Base-by-base conservation (phyloP, 2,797 vertebrate genomes). In the Enteromius afrohamiltoni region DNA sequence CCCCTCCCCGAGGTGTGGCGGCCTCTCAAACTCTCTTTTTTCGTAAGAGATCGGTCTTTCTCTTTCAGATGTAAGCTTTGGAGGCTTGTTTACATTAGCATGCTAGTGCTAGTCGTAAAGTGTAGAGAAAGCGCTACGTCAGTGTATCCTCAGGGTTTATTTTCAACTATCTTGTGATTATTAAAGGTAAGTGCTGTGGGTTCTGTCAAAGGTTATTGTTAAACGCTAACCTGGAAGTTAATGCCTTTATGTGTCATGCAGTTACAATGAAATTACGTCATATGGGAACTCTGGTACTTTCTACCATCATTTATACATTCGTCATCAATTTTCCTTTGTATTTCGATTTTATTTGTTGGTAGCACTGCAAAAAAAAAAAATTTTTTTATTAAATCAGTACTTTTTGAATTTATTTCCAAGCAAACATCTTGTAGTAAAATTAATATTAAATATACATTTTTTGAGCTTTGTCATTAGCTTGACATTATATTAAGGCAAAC, bases 1-100 rank as follows among this genome's bases (percentile, higher is more conserved):
- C 58, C 53, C 67, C 53, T 86, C 78, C 34, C 51, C 65, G 42
- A 58, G 86, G 86, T 37, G 68, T 85, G 45, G 74, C 26, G 40
- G 14, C 31, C 58, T 79, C 58, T 80, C 45, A 31, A 23, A 37
- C 49, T 64, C 62, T 42, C 29, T 34, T 55, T 17, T 76, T n/a
- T 47, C 11, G 26, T 81, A 34, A 19, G 7, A 17, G 16, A 60
- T 64, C 16, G 45, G 69, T 75, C 26, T 77, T 70, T 68, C 47
- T 29, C 37, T 77, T 42, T 65, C 21, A 49, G 67, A 60, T 40
- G n/a, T 8, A 70, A 51, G 62, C 2, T 74, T 79, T 29, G 21
- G 1, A 45, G 14, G 51, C 17, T 31, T 55, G 58, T 65, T 74
- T 53, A 13, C 78, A 80, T 31, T 67, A 78, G 74, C 74, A 42